Evolutionary conservation across 2,113 vertebrate species (phyloP), one percentile per base, ranked within the genome.

Genomic region (Nanorana parkeri): DNA sequence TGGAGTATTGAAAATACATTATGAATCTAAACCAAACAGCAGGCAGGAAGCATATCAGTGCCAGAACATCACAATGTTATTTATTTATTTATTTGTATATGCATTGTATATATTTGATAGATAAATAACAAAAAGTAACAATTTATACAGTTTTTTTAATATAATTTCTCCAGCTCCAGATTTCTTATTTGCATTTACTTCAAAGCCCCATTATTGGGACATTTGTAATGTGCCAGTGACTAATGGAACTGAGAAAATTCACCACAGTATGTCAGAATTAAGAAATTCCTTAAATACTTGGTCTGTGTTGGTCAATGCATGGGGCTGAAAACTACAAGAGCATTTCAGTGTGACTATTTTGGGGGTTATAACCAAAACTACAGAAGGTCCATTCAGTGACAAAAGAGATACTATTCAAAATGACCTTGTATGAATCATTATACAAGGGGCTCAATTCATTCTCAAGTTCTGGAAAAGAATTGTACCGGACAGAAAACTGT

Each of bases 371-470:
- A 76, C 7, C 10, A 76, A 63, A 26, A 47, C 36, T 63, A 64
- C 60, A 64, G 36, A 77, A 61, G 58, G 60, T 77, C 74, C 41
- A 60, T 41, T 64, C 23, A 65, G 58, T 52, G 36, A 64, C 58
- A 77, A 65, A 65, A 77, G 32, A 64, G 74, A 67, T n/a, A 77
- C 74, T 77, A 52, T 77, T 77, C n/a, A 52, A 13, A 77, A 65
- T 51, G 60, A 64, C 74, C 74, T 77, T 64, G 36, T 3, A 24
- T 77, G 60, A 52, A 64, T 64, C 17, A 51, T 52, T 64, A 47
- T 77, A 51, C 60, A 77, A 77, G 58, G 17, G 36, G 4, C 23
- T 65, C 58, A 41, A 51, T 77, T 64, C 58, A 77, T 77, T 26
- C 60, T 47, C 73, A 17, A 63, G 32, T 64, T 52, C 15, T 51